Base-by-base conservation (phyloP, 2,888 invertebrate species). In the Tetramorium bicarinatum region DNA sequence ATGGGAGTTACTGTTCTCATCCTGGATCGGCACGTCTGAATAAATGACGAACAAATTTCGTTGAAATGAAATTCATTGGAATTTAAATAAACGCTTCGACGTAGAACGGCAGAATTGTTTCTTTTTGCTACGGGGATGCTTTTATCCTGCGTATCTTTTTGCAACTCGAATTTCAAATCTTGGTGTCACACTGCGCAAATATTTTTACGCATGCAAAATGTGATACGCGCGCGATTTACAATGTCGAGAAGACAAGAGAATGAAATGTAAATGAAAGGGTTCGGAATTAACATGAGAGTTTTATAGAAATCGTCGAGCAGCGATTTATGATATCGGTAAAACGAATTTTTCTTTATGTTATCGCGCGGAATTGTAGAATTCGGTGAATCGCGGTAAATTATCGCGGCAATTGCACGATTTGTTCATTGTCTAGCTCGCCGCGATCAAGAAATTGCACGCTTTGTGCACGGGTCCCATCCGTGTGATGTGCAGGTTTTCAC, bases 11-110 rank as follows among this genome's bases (percentile, higher is more conserved):
- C 29, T 44, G 47, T 56, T 77, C 56, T 56, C 54, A 77, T 54
- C 54, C 41, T 54, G n/a, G 71, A 69, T 71, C 56, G 54, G 13
- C 54, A 34, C 54, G 69, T 56, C 54, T 69, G 54, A 71, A 41
- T 54, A 69, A 71, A 56, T 66, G 54, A 69, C 44, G 44, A 52
- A 69, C 77, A 34, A 71, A 77, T 77, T 71, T 56, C 21, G 29
- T 56, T 21, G 49, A 21, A 49, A 38, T 7, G 15, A 29, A 77
- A 69, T 29, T 41, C 29, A 44, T 1, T 21, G 15, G 44, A 69
- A 71, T 71, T 71, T 56, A 56, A 77, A 69, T 56, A 77, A 77
- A 44, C 21, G 52, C 21, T 15, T 34, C 15, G 8, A 15, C 9
- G 41, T 41, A 9, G 3, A n/a, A 21, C n/a, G n/a, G 29, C 34